Evolutionary conservation across 1,140 invertebrate genomes (phyloP), one percentile per base, ranked within the genome.

Genomic region (Ooceraea biroi): DNA sequence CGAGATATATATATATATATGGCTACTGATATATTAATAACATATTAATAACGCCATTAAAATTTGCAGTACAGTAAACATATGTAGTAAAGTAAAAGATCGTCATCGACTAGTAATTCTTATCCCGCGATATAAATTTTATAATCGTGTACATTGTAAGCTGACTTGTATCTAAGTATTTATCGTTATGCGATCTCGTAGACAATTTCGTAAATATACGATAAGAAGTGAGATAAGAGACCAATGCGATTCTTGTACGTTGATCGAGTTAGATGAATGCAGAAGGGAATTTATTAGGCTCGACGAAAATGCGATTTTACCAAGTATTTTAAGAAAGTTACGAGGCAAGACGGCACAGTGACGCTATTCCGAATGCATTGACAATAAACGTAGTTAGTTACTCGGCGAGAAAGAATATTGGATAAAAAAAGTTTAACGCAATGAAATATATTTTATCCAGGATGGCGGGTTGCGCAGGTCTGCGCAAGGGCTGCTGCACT

Each of bases 341-440:
- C 12, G n/a, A 83, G 63, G 71, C 52, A 82, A 88, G 61, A 84
- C 57, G 58, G 57, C 63, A 84, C 92, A 93, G 91, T 87, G 92
- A 93, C 91, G 91, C 84, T 88, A 90, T 86, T 94, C 93, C 92
- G 93, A 94, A 94, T 94, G 92, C 90, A 94, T 94, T 94, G 93
- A 94, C 93, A 94, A 94, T 94, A 94, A 92, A 85, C 41, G 55
- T 87, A 89, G 88, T 82, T 83, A 78, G 85, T 88, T 65, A 86
- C 82, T 71, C 14, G 84, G 78, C 85, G 66, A 82, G 68, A 85
- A 87, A 77, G 69, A 71, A 30, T 61, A 88, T 77, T 85, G 88
- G 72, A 72, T 82, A 86, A 83, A n/a, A n/a, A n/a, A 88, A 82
- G 72, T 76, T 86, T 73, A 82, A 71, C 71, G 76, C 71, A 84